Conservation (phyloP, 2,888 invertebrate genomes). For the Pterostichus madidus region DNA sequence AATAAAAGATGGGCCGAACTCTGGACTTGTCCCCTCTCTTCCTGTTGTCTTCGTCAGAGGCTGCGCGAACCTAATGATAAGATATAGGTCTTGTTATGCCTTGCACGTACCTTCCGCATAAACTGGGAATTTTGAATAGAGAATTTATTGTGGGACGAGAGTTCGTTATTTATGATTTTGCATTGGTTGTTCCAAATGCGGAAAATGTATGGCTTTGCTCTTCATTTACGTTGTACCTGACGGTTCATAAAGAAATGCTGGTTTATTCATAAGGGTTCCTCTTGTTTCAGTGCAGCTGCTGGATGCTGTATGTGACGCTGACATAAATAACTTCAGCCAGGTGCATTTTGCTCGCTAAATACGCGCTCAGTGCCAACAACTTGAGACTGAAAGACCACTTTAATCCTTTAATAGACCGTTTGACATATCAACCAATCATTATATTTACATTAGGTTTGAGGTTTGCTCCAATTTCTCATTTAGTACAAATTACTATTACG, state of each 20-base stretch:
- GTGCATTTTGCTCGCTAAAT: slow-evolving; percentile 30
- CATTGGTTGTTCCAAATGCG: slow-evolving; percentile 62
- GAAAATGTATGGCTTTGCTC: slow-evolving; percentile 54
- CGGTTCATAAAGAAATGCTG: slow-evolving; percentile 63
- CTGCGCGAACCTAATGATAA: slow-evolving; percentile 63
- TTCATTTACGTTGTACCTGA: slow-evolving; percentile 65
- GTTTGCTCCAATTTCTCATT: no score
- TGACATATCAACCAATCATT: no score
- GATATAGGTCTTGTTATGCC: slow-evolving; percentile 66
- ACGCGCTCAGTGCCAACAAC: neutral
- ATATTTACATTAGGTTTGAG: no score
- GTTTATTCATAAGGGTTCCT: slow-evolving; percentile 63
- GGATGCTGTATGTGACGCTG: neutral
- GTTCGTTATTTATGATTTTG: slow-evolving; percentile 67
- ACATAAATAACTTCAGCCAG: slow-evolving; percentile 38
- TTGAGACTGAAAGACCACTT: neutral
- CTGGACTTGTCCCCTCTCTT: neutral
- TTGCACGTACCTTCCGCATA: slow-evolving; percentile 65
- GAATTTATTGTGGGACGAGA: slow-evolving; percentile 66
- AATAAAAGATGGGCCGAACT: slow-evolving; percentile 55
- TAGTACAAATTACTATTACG: no score
- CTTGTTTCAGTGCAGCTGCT: slow-evolving; percentile 57
- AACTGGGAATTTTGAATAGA: slow-evolving; percentile 67
- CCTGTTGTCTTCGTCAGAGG: slow-evolving; percentile 28
- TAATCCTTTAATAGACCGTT: neutral